These are phyloP conservation scores for Pseudois nayaur DNA, from an alignment of 2,113 vertebrate genomes.

Conservation along the genomic window DNA sequence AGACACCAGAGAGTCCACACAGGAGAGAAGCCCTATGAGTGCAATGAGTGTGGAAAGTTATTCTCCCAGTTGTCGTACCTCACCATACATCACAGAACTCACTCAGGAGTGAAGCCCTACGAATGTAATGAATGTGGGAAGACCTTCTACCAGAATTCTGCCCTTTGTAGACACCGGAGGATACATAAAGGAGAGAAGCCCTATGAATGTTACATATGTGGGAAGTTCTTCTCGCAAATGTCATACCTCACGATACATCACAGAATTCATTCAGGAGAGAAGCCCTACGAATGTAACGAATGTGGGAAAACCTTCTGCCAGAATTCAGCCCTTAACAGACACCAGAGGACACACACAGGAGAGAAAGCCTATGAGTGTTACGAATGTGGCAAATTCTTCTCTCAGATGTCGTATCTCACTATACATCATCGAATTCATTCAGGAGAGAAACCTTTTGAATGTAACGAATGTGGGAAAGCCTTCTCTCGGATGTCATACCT, in stretches of 20 bases:
- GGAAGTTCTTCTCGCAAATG: constrained; percentile 71
- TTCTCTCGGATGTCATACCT: constrained; percentile 74
- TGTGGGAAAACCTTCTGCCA: constrained; percentile 77
- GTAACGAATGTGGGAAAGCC: constrained; percentile 73
- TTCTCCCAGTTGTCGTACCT: constrained; percentile 72
- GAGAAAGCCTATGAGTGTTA: constrained; percentile 73
- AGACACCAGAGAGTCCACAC: constrained; percentile 76
- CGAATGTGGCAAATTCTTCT: constrained; percentile 74
- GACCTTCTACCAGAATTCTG: constrained; percentile 69
- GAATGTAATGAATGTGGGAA: constrained; percentile 67
- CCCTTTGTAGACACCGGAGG: constrained; percentile 62
- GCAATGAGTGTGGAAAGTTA: constrained; percentile 73
- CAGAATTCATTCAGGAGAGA: constrained; percentile 73
- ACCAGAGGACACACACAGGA: constrained; percentile 72
- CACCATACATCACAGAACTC: constrained; percentile 63
- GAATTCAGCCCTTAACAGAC: constrained; percentile 70
- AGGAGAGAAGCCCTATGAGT: constrained; percentile 76
- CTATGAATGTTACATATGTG: constrained; percentile 66
- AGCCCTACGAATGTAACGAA: constrained; percentile 73
- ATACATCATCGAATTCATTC: constrained; percentile 75
- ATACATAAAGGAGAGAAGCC: constrained; percentile 74
- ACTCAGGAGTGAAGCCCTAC: constrained; percentile 67
- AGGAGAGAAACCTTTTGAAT: constrained; percentile 75
- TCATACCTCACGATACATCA: constrained; percentile 76
- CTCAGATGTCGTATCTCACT: constrained; percentile 70